Percentiles rank a stretch among this genome's conserved stretches.
Evolutionary conservation across 2,113 vertebrate genomes (phyloP).

Genomic region (Ageneiosus marmoratus): DNA sequence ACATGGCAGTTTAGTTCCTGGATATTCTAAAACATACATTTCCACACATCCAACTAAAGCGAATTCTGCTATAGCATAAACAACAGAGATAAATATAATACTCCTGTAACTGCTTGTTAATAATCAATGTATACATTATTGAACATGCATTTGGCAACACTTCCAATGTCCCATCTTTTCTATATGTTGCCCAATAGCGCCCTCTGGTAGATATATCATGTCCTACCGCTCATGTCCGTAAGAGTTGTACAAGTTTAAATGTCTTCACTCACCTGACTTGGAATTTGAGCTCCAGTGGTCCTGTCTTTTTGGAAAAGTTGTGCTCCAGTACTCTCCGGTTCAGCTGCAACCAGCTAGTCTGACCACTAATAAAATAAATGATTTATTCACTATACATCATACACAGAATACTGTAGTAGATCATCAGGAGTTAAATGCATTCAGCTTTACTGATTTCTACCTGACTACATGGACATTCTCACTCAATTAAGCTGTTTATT

Average conservation of each 20-base stretch:
- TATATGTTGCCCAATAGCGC: constrained; percentile 52
- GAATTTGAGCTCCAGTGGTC: constrained; percentile 82
- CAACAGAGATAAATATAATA: neutral
- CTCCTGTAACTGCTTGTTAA: neutral
- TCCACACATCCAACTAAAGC: constrained; percentile 1
- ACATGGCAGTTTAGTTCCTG: neutral
- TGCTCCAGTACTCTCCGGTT: constrained; percentile 95
- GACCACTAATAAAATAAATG: constrained; percentile 77
- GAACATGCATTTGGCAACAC: neutral
- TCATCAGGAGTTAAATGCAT: neutral
- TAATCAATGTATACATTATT: neutral
- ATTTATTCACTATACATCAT: constrained; percentile 11
- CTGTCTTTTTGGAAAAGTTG: constrained; percentile 87
- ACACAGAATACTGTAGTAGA: neutral
- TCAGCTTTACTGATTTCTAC: neutral
- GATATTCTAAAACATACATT: neutral
- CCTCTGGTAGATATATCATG: constrained; percentile 65
- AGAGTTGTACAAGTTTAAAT: neutral
- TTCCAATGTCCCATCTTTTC: neutral
- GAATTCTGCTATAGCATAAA: neutral
- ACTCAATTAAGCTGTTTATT: neutral
- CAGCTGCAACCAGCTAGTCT: constrained; percentile 92
- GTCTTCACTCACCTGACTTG: constrained; percentile 63
- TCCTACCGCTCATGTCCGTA: neutral
- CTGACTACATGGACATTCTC: neutral